phyloP scores from a whole-genome alignment of 2,888 invertebrate genomes.

The Latrodectus hesperus region DNA sequence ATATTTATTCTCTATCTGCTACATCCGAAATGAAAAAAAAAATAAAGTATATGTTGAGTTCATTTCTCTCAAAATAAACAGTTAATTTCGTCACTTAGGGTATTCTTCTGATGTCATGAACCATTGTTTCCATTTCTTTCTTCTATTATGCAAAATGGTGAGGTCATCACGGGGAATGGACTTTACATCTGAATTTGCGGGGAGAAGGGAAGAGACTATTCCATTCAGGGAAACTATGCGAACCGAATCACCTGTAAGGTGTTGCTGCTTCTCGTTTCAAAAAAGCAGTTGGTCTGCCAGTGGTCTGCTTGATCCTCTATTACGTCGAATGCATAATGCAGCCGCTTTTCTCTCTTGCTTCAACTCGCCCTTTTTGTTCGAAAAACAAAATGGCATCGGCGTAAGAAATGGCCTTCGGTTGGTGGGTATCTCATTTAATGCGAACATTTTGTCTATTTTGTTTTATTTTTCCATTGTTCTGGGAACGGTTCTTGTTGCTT shows the following conservation, averaged over 20 bases:
- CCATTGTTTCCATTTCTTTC: too few relatives aligned
- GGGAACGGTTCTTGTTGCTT: too few relatives aligned
- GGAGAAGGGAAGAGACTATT: neutral
- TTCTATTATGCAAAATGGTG: too few relatives aligned
- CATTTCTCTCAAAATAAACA: too few relatives aligned
- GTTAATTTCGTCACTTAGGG: too few relatives aligned
- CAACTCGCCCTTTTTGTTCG: neutral
- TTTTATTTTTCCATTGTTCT: too few relatives aligned
- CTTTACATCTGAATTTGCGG: neutral
- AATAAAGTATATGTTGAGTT: too few relatives aligned
- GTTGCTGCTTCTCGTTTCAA: neutral
- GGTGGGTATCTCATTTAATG: too few relatives aligned
- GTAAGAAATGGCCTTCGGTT: neutral
- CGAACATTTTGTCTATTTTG: too few relatives aligned
- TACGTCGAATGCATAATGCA: constrained; percentile 35
- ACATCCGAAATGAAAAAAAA: too few relatives aligned
- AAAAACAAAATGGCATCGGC: neutral
- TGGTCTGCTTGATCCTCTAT: constrained; percentile 27
- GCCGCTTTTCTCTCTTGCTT: neutral
- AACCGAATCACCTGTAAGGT: constrained; percentile 48
- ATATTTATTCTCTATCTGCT: too few relatives aligned
- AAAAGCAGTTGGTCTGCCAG: constrained; percentile 16
- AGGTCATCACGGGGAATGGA: neutral
- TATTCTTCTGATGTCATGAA: too few relatives aligned
- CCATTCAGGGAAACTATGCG: constrained; percentile 18